Conservation (phyloP, 1,140 invertebrate genomes). For the Lamellibrachia luymesi region DNA sequence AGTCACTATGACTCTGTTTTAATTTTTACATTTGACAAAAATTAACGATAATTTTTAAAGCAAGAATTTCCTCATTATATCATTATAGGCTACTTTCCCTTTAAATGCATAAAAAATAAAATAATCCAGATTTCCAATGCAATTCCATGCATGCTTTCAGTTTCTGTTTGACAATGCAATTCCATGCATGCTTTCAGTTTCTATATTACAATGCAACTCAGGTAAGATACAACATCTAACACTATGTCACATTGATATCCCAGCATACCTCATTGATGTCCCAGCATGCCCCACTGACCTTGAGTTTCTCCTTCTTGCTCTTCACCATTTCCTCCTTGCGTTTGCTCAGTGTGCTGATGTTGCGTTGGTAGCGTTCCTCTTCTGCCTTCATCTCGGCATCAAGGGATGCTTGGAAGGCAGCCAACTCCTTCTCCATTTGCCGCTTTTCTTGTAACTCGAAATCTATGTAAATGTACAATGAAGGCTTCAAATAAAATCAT, state of each 20-base stretch:
- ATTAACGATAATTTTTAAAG: too few relatives aligned
- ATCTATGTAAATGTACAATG: background rate
- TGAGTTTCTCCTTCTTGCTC: constrained; percentile 40
- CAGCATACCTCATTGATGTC: background rate
- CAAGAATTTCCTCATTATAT: too few relatives aligned
- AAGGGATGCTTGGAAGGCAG: constrained; percentile 40
- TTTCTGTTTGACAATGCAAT: too few relatives aligned
- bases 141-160: too few relatives aligned
- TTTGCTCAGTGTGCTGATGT: constrained; percentile 43
- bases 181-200: too few relatives aligned
- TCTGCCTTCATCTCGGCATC: constrained; percentile 46
- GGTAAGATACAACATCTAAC: too few relatives aligned
- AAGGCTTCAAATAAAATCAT: background rate
- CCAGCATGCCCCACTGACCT: constrained; percentile 32
- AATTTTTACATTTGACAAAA: too few relatives aligned
- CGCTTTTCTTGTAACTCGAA: background rate
- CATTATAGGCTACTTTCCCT: too few relatives aligned
- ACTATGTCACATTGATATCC: too few relatives aligned
- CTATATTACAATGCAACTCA: too few relatives aligned
- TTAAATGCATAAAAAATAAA: too few relatives aligned
- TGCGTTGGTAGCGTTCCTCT: constrained; percentile 44
- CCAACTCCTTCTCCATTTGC: constrained; percentile 38
- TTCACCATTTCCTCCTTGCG: constrained; percentile 48
- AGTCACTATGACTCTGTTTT: background rate
- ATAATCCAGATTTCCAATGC: too few relatives aligned